Evolutionary conservation across 1,140 invertebrate genomes (phyloP), one percentile per base, ranked within the genome.

Genomic region (Pomacea maculata): DNA sequence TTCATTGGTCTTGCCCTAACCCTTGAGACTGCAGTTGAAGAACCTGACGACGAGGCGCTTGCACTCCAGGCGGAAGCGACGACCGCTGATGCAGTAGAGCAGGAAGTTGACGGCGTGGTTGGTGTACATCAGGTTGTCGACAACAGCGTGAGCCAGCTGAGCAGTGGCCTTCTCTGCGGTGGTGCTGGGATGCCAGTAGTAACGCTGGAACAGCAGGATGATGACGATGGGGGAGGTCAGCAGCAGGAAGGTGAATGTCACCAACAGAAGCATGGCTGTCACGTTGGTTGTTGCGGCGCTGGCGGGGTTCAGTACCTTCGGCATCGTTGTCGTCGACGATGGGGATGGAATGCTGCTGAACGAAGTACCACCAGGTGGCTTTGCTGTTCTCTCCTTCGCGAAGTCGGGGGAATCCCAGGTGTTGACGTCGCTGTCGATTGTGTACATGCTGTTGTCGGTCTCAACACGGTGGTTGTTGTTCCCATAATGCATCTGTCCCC

Each of bases 81-180:
- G 45, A 5, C 85, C 85, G 25, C 75, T 80, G 45, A 83, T 25
- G 70, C 82, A 85, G 78, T 86, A 86, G 63, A 86, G 76, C 25
- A 84, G 4, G 63, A 86, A 86, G 80, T 86, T 86, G 54, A 84
- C 55, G 63, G 81, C 80, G 72, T 86, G 84, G 68, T 86, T 86
- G 25, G 80, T 82, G 75, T 81, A 84, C 85, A 85, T 85, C 29
- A 85, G 73, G 70, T 82, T 80, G 70, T 82, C 78, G 15, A 78
- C 78, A 29, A 82, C 7, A 57, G 68, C 67, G 63, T 79, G 77
- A 21, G 72, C 72, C 63, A 82, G 74, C 12, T 67, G 29, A 34
- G 63, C 70, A 29, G 14, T 45, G 45, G 81, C 77, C 73, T 19
- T 63, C 25, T 79, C 77, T 5, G 17, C 15, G 21, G 54, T 17